Percentiles rank a stretch among this genome's conserved stretches.
Evolutionary conservation across 2,888 invertebrate species (phyloP).

Genomic region (Hypomecis atomaria): DNA sequence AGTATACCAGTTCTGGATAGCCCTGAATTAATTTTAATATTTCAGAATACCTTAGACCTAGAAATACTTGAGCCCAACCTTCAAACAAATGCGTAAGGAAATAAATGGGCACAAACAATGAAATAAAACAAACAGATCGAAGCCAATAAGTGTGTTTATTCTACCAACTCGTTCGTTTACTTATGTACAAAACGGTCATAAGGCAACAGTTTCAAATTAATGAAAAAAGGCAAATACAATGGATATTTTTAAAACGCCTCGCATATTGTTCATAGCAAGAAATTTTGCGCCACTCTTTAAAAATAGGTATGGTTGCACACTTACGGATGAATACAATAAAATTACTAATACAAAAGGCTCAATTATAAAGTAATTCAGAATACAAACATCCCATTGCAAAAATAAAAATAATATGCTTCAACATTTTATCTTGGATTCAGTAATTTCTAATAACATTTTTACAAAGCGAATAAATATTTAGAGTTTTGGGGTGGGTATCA

Average conservation of each 20-base stretch:
- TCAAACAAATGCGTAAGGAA: background rate
- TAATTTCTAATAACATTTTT: no score
- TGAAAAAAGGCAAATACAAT: conserved; percentile 64
- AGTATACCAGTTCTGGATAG: no score
- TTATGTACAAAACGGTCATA: conserved; percentile 83
- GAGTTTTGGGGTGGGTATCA: no score
- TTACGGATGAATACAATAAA: background rate
- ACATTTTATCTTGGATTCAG: no score
- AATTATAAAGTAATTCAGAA: no score
- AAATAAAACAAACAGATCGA: conserved; percentile 67
- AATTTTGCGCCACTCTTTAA: conserved; percentile 56
- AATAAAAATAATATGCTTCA: no score
- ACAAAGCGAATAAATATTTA: no score
- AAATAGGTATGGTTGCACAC: conserved; percentile 29
- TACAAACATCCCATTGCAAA: no score
- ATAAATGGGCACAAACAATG: conserved; percentile 24
- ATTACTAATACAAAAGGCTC: no score
- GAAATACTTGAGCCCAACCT: background rate
- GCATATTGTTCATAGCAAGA: conserved; percentile 54
- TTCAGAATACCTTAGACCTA: no score
- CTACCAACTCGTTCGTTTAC: conserved; percentile 78
- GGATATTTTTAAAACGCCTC: conserved; percentile 54
- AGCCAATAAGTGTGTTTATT: conserved; percentile 83
- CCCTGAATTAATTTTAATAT: no score
- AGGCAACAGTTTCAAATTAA: conserved; percentile 82